Conservation (phyloP, 1,140 invertebrate genomes). For the Wasmannia auropunctata region DNA sequence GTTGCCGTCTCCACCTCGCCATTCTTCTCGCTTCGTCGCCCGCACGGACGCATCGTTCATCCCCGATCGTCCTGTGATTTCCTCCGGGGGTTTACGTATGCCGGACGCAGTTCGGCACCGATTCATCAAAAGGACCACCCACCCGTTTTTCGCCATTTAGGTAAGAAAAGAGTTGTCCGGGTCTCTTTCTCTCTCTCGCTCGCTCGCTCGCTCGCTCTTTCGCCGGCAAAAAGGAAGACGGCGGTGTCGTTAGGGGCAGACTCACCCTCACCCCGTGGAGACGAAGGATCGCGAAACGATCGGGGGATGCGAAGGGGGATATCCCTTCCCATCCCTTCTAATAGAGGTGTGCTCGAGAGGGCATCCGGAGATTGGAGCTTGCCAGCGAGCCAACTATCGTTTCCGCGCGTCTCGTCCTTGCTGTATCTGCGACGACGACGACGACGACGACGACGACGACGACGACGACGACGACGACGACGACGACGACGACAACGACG, state of each 20-base stretch:
- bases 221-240: conserved; percentile 30
- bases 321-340: neutral
- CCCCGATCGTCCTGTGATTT: conserved; percentile 32
- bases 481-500: neutral
- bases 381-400: conserved; percentile 76
- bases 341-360: conserved; percentile 58
- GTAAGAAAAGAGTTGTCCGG: conserved; percentile 53
- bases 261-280: neutral
- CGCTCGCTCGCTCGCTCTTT: neutral
- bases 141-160: conserved; percentile 63
- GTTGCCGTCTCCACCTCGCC: neutral
- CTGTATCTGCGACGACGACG: conserved; percentile 16
- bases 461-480: conserved; percentile 10
- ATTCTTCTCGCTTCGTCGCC: conserved; percentile 48
- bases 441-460: conserved; percentile 11
- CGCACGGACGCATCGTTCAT: conserved; percentile 62
- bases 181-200: too few relatives aligned
- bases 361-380: conserved; percentile 75
- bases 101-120: conserved; percentile 71
- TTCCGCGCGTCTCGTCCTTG: conserved; percentile 59
- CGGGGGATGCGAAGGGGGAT: neutral
- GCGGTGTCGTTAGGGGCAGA: conserved; percentile 48
- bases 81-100: conserved; percentile 71
- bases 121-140: conserved; percentile 73
- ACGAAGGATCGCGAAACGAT: conserved; percentile 45